These are phyloP conservation scores for Apis florea DNA, from an alignment of 1,140 invertebrate genomes.

Conservation along the genomic window DNA sequence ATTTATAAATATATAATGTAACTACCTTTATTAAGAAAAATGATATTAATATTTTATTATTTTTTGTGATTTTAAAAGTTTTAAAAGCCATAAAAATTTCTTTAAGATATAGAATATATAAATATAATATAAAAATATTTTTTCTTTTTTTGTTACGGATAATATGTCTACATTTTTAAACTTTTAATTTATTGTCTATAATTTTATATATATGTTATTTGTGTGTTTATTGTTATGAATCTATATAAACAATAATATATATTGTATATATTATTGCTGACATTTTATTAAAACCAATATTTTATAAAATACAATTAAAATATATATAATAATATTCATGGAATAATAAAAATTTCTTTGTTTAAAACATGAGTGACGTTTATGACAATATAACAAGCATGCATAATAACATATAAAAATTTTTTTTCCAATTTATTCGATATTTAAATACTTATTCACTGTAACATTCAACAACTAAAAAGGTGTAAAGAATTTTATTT, in stretches of 20 bases:
- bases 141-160: neutral
- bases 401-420: slow-evolving; percentile 30
- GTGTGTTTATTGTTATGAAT: neutral
- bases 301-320: neutral
- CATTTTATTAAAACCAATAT: neutral
- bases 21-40: neutral
- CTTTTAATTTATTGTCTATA: neutral
- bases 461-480: neutral
- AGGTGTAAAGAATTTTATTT: neutral
- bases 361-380: neutral
- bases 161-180: neutral
- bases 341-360: neutral
- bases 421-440: slow-evolving; percentile 2
- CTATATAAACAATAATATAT: no score
- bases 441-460: slow-evolving; percentile 11
- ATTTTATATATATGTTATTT: neutral
- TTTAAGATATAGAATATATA: no score
- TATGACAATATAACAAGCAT: slow-evolving; percentile 11
- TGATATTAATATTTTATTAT: neutral
- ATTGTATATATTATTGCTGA: neutral
- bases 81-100: no score
- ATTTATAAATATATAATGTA: neutral
- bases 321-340: neutral
- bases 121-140: no score
- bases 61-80: no score